These are phyloP conservation scores for Whitmania pigra DNA, from an alignment of 1,140 invertebrate species.

Conservation along the genomic window DNA sequence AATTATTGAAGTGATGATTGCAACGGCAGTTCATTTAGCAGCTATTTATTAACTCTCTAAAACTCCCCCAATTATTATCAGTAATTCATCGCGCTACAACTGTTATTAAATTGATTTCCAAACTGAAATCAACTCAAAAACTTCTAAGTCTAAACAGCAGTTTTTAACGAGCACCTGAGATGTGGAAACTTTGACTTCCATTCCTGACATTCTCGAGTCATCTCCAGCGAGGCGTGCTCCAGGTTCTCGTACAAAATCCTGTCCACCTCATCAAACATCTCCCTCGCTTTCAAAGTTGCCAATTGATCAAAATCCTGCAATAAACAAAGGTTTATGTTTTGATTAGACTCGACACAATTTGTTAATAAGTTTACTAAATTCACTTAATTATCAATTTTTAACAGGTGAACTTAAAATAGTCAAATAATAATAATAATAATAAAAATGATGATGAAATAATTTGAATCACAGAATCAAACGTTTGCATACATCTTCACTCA, in stretches of 20 bases:
- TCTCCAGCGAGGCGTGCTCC: not conserved
- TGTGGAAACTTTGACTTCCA: not conserved
- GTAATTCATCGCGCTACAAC: too few species aligned
- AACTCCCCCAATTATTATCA: too few species aligned
- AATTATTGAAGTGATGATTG: too few species aligned
- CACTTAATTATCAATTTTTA: not conserved
- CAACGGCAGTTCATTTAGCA: too few species aligned
- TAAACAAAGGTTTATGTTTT: not conserved
- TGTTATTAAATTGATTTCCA: too few species aligned
- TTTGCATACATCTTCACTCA: not conserved
- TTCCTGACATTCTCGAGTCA: not conserved
- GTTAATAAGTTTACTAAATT: not conserved
- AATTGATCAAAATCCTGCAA: not conserved
- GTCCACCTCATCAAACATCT: not conserved
- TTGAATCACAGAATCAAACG: not conserved
- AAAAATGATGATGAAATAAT: too few species aligned
- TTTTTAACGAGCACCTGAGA: not conserved
- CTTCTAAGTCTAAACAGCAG: too few species aligned
- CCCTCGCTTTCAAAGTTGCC: not conserved
- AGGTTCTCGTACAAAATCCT: not conserved
- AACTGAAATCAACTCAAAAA: too few species aligned
- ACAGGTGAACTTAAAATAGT: not conserved
- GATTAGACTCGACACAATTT: not conserved
- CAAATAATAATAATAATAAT: constrained; percentile 2
- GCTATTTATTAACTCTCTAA: too few species aligned